Evolutionary conservation across 2,113 vertebrate genomes (phyloP).

Genomic region (Benitochromis conjunctus): DNA sequence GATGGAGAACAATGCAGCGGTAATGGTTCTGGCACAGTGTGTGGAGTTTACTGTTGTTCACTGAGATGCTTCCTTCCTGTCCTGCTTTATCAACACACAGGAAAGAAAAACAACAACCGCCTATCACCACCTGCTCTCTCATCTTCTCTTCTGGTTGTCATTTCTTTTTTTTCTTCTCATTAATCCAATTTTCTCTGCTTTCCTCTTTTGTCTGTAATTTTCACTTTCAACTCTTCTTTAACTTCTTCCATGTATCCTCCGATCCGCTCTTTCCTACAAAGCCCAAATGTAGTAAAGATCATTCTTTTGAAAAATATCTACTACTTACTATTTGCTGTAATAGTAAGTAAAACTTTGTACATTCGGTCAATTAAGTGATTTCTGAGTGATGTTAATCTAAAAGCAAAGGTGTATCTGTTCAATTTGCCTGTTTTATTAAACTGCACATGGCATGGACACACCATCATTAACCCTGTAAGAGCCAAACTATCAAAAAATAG

Average conservation of each 20-base stretch:
- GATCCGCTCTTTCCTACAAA: neutral
- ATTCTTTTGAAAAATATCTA: neutral
- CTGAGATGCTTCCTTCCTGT: constrained; percentile 58
- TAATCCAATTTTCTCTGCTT: neutral
- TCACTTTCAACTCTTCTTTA: neutral
- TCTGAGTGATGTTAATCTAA: neutral
- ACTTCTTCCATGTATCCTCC: neutral
- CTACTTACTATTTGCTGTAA: neutral
- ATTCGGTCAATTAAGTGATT: too few species aligned
- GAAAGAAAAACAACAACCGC: constrained; percentile 41
- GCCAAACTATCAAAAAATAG: too few species aligned
- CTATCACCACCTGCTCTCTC: neutral
- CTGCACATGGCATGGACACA: accelerated
- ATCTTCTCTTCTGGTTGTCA: neutral
- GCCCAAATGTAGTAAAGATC: neutral
- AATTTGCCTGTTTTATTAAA: neutral
- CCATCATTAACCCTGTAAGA: neutral
- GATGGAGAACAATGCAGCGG: constrained; percentile 55
- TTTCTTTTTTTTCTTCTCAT: neutral
- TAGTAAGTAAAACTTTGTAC: neutral
- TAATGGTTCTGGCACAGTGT: constrained; percentile 40
- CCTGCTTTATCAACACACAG: constrained; percentile 56
- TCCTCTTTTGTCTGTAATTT: neutral
- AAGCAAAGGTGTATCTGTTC: accelerated
- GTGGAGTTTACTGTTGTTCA: constrained; percentile 40